Base-by-base conservation (phyloP, 2,113 vertebrate species). In the Trochalopteron elliotii region DNA sequence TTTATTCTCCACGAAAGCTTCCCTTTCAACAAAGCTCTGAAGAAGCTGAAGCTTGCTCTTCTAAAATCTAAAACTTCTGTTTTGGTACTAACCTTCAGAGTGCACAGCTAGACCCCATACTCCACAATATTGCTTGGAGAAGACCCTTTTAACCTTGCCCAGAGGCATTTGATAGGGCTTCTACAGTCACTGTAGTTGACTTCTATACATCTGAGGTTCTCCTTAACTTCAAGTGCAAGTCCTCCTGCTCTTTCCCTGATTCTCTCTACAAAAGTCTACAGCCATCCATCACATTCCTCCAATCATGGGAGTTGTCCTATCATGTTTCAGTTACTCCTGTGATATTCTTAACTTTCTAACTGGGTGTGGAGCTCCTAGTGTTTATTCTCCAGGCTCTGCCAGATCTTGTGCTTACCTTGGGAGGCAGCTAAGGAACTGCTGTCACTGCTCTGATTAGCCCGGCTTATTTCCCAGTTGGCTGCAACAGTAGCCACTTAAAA, bases 311-410 rank as follows among this genome's bases (percentile, higher is more conserved):
- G n/a, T 3, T 11, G 9, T 60, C 14, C n/a, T 19, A 11, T 22
- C 40, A 42, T 11, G 40, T 18, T 55, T 76, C n/a, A 40, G 21
- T 35, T 27, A 69, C 35, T 76, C 47, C 55, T 42, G 2, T 23
- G 22, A 69, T 15, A 40, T 17, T 11, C 25, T 13, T 13, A 47
- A 47, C 20, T 55, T 55, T 61, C 4, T 6, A 25, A 55, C 4
- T 27, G 11, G 6, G 7, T 16, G 25, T 42, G 0, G 0, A 40
- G 40, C 9, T 31, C 63, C 70, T 19, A 15, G 21, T 6, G 35
- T 33, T 83, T 42, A 12, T 31, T 63, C 18, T 55, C 31, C 40
- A 77, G 19, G 28, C 9, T 64, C 42, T 44, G 50, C 14, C 25
- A 50, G 31, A 27, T 71, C 31, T 56, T 12, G 1, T 7, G 37